Base-by-base conservation (phyloP, 2,797 vertebrate genomes). In the Epinephelus awoara region DNA sequence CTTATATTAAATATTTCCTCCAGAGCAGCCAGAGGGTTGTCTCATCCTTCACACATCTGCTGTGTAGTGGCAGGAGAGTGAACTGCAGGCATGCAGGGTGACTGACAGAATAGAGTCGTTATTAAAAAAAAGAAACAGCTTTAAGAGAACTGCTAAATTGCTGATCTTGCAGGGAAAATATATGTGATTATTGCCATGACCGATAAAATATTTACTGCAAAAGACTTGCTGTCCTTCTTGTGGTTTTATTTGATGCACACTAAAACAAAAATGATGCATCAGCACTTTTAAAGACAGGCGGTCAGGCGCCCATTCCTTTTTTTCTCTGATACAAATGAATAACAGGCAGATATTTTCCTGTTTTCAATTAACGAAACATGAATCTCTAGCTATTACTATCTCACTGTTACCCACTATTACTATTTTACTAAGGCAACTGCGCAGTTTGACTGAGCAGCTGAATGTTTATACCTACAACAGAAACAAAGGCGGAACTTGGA, bases 1-100 rank as follows among this genome's bases (percentile, higher is more conserved):
- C 68, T 56, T 78, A 58, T 74, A 88, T 90, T 88, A 83, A 91
- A 87, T 77, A 66, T 89, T 90, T 92, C 85, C 87, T 83, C 56
- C 15, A 14, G 19, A 11, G 42, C 25, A 77, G 79, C 88, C 82
- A 89, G 76, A 47, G 40, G 72, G 65, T 82, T 81, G 27, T 85
- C 76, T 89, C 83, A 79, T 68, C 61, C 54, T n/a, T 79, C 34
- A 67, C 40, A 71, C 65, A 79, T 83, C 57, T 85, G 72, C 44
- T 68, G 49, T 29, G 38, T 54, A 74, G 70, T 55, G 63, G 40
- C 56, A 74, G 63, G 15, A 73, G 58, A 71, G 56, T 34, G 34
- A 80, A 57, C 18, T 51, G 49, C 12, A 55, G 50, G 29, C 19
- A 14, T 46, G 79, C 46, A 44, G 67, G 5, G 46, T 21, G 50